Conservation (phyloP, 2,113 vertebrate species). For the Sterrhoptilus dennistouni region DNA sequence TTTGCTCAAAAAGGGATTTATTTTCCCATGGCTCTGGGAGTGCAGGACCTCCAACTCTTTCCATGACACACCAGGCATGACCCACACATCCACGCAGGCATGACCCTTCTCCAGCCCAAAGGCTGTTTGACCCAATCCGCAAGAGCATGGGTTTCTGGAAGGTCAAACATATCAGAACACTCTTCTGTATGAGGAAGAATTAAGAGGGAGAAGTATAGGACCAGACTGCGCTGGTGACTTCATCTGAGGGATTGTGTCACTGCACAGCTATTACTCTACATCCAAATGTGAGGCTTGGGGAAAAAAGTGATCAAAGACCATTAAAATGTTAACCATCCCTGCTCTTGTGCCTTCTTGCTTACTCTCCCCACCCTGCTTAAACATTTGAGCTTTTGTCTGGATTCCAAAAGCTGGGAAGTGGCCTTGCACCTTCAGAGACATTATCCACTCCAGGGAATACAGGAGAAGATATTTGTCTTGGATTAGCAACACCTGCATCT, state of each 20-base stretch:
- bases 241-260: neutral
- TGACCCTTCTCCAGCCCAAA: neutral
- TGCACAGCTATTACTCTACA: neutral
- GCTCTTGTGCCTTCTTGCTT: neutral
- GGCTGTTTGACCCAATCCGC: neutral
- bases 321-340: neutral
- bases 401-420: neutral
- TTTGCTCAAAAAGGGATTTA: neutral
- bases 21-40: neutral
- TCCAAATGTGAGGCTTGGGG: neutral
- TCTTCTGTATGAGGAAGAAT: neutral
- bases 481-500: neutral
- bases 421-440: neutral
- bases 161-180: neutral
- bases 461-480: neutral
- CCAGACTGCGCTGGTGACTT: neutral
- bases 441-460: neutral
- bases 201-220: neutral
- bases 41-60: neutral
- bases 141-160: neutral
- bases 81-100: neutral
- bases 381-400: neutral
- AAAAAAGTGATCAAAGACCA: neutral
- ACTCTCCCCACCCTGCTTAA: neutral
- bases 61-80: fast-evolving